phyloP scores from a whole-genome alignment of 2,113 vertebrate species.

The Pelecanoides urinatrix region DNA sequence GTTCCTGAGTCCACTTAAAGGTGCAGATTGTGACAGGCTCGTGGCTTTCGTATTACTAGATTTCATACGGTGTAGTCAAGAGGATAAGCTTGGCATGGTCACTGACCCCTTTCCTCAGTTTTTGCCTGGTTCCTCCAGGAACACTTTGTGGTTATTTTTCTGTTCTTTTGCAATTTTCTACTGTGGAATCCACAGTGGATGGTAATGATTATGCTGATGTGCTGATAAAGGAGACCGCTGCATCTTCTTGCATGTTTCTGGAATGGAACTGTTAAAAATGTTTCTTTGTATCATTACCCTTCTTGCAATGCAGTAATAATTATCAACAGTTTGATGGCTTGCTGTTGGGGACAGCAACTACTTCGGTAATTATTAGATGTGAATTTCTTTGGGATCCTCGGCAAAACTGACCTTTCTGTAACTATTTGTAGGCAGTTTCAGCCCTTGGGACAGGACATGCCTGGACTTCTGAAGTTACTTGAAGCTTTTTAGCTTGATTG shows the following conservation, averaged over 20 bases:
- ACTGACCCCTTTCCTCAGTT: not conserved
- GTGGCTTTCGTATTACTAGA: not conserved
- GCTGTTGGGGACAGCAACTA: not conserved
- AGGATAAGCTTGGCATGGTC: not conserved
- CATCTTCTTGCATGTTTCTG: not conserved
- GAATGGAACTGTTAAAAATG: not conserved
- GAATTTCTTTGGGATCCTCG: not conserved
- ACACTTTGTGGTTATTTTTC: not conserved
- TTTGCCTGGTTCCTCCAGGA: not conserved
- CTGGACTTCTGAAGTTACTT: not conserved
- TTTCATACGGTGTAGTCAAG: not conserved
- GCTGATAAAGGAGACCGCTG: not conserved
- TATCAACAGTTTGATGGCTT: not conserved
- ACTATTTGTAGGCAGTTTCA: not conserved
- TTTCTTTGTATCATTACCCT: not conserved
- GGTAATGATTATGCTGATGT: not conserved
- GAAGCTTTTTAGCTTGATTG: not conserved
- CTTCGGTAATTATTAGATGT: not conserved
- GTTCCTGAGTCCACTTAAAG: not conserved
- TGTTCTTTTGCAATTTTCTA: not conserved
- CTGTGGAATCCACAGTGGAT: not conserved
- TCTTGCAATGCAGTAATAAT: not conserved
- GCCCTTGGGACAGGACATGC: not conserved
- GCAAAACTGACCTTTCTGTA: not conserved
- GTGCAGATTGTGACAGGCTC: not conserved